Conservation (phyloP, 2,888 invertebrate species). For the Melieria crassipennis region DNA sequence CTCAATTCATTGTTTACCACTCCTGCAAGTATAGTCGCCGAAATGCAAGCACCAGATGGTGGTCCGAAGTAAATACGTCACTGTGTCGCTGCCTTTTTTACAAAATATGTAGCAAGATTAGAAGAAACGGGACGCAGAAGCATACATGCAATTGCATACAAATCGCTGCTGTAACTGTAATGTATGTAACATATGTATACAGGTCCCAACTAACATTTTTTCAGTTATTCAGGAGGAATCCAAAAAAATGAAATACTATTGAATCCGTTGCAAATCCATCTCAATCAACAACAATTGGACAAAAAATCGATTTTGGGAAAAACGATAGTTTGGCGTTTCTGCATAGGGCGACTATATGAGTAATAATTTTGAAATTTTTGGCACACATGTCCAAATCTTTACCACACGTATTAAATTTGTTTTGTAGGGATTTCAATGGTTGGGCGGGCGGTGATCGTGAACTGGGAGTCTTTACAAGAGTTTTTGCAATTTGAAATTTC, state of each 20-base stretch:
- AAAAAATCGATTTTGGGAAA: too few species aligned
- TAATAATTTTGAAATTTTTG: too few species aligned
- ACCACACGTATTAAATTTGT: too few species aligned
- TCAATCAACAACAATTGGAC: too few species aligned
- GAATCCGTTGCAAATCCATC: too few species aligned
- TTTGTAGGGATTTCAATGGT: too few species aligned
- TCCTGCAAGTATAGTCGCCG: not conserved
- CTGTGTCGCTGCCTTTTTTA: constrained; percentile 30
- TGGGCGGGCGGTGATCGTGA: too few species aligned
- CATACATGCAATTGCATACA: not conserved
- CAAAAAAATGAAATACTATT: too few species aligned
- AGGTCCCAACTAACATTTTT: not conserved
- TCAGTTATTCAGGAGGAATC: too few species aligned
- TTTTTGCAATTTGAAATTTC: constrained; percentile 36
- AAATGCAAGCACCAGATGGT: constrained; percentile 25
- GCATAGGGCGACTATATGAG: not conserved
- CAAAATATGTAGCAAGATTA: not conserved
- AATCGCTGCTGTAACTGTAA: not conserved
- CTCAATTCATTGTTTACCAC: not conserved
- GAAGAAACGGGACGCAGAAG: not conserved
- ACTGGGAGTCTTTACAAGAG: not conserved
- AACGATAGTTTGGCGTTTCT: not conserved
- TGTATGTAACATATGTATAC: not conserved
- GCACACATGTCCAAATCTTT: too few species aligned
- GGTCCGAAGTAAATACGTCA: constrained; percentile 21